Base-by-base conservation (phyloP, 1,140 invertebrate genomes). In the Sinonovacula constricta region DNA sequence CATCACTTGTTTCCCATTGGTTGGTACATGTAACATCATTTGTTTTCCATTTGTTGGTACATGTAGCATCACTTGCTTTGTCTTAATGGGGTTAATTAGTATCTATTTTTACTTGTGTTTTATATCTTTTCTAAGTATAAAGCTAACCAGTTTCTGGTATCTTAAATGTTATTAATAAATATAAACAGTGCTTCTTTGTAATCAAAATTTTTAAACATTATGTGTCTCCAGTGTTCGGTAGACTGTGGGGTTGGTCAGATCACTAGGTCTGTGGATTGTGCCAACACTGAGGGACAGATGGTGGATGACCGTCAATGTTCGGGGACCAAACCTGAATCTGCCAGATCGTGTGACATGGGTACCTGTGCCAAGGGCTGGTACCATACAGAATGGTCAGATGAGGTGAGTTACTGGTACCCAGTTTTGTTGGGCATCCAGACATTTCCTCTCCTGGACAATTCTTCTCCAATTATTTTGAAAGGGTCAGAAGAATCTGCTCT, bases 141-240 rank as follows among this genome's bases (percentile, higher is more conserved):
- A n/a, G n/a, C n/a, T n/a, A n/a, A n/a, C n/a, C n/a, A n/a, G n/a
- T n/a, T n/a, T n/a, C n/a, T n/a, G n/a, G n/a, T n/a, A n/a, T n/a
- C n/a, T n/a, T n/a, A n/a, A n/a, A n/a, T n/a, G 31, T 28, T 28
- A 34, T 26, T 15, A 65, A 18, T 34, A 3, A 56, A 5, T n/a
- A 18, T 69, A 28, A 14, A 14, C 30, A 28, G 28, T 1, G 28
- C 22, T 1, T 69, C 18, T n/a, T n/a, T 69, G 33, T 31, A 26
- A 7, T 26, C 22, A 26, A 63, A 63, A 69, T 81, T 76, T 66
- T 31, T 85, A 33, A 71, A 83, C n/a, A n/a, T n/a, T n/a, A n/a
- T n/a, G n/a, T n/a, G n/a, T n/a, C n/a, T 88, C 3, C 89, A 94
- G 87, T 96, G 95, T 86, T 94, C 93, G 18, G 91, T 92, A 0